phyloP scores from a whole-genome alignment of 2,113 vertebrate species.

The Acrocephalus arundinaceus region DNA sequence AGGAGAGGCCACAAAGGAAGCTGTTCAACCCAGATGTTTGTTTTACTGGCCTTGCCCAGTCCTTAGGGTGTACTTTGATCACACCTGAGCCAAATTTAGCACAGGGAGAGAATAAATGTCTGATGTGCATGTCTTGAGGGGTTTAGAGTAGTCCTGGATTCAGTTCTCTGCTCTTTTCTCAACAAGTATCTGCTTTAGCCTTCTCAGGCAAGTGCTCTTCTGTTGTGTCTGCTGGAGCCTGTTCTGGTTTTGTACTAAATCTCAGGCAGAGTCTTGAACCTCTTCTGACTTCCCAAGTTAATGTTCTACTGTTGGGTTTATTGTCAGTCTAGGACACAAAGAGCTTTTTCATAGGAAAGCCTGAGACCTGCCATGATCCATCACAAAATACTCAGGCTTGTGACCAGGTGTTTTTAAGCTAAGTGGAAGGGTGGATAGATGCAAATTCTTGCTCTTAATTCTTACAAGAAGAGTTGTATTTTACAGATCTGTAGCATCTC shows the following conservation, averaged over 20 bases:
- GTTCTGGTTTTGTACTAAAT: neutral
- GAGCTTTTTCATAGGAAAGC: neutral
- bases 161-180: neutral
- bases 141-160: neutral
- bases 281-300: neutral
- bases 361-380: neutral
- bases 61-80: slow-evolving; percentile 48
- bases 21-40: neutral
- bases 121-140: neutral
- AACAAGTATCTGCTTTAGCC: neutral
- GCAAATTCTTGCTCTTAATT: neutral
- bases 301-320: neutral
- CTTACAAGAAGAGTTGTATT: neutral
- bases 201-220: neutral
- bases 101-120: neutral
- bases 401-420: neutral
- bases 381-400: neutral
- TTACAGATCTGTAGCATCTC: neutral
- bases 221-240: neutral
- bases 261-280: neutral
- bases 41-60: slow-evolving; percentile 8
- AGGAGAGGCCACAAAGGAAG: neutral
- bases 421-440: neutral
- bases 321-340: neutral
- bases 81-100: neutral